Conservation (phyloP, 2,113 vertebrate species). For the Pleuronectes platessa region DNA sequence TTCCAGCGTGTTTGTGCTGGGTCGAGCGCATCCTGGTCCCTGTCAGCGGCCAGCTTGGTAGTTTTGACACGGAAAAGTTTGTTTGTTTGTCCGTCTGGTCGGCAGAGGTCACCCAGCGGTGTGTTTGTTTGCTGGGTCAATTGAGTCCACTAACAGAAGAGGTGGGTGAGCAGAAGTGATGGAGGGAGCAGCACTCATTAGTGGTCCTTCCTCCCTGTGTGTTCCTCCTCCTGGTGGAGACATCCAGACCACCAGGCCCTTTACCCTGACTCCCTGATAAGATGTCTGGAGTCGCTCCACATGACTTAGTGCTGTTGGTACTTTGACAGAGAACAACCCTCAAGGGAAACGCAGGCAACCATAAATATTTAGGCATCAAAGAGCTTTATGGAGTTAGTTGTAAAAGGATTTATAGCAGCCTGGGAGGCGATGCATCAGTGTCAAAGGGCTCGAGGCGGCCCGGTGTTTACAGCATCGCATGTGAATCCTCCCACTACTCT, state of each 20-base stretch:
- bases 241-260: slow-evolving; percentile 76
- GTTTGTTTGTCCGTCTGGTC: slow-evolving; percentile 79
- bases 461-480: slow-evolving; percentile 72
- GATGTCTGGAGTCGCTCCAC: slow-evolving; percentile 78
- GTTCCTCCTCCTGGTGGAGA: slow-evolving; percentile 53
- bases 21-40: slow-evolving; percentile 48
- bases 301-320: slow-evolving; percentile 75
- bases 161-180: slow-evolving; percentile 42
- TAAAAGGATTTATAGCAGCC: slow-evolving; percentile 84
- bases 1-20: slow-evolving; percentile 53
- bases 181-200: slow-evolving; percentile 52
- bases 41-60: slow-evolving; percentile 35
- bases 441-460: slow-evolving; percentile 62
- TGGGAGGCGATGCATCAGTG: slow-evolving; percentile 74
- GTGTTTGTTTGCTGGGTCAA: slow-evolving; percentile 78
- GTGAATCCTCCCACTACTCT: slow-evolving; percentile 65
- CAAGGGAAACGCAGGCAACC: slow-evolving; percentile 79
- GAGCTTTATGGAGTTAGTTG: slow-evolving; percentile 86
- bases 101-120: slow-evolving; percentile 68
- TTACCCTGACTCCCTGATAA: slow-evolving; percentile 76
- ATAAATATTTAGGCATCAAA: slow-evolving; percentile 87
- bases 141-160: slow-evolving; percentile 67
- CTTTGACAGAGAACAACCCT: slow-evolving; percentile 82
- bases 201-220: slow-evolving; percentile 51
- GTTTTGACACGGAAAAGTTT: slow-evolving; percentile 72